These are phyloP conservation scores for Anthopleura sola DNA, from an alignment of 64 coral and sea anemone species.

Conservation along the genomic window DNA sequence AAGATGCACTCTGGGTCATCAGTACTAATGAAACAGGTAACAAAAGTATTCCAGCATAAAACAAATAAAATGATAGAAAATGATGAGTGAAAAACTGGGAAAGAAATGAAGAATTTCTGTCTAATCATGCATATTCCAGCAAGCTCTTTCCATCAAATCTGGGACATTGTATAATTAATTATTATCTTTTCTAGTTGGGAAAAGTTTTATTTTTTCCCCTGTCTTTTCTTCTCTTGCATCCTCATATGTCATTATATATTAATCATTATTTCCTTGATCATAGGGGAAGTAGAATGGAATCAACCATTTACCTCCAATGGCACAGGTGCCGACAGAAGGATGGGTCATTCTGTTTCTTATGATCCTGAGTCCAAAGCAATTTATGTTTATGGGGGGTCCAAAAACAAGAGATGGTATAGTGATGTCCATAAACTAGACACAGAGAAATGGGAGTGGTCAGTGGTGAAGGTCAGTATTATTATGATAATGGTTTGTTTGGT, in stretches of 20 bases:
- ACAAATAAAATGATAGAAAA: no score
- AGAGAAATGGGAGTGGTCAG: slow-evolving; percentile 61
- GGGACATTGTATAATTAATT: no score
- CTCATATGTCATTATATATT: neutral
- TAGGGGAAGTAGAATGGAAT: neutral
- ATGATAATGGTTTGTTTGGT: neutral
- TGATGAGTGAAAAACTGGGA: no score
- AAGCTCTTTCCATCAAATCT: no score
- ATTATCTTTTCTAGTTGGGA: no score
- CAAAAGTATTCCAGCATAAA: neutral
- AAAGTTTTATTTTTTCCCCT: no score
- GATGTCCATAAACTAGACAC: slow-evolving; percentile 76
- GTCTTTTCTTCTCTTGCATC: no score
- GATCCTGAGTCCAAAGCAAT: slow-evolving; percentile 38
- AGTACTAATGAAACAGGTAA: slow-evolving; percentile 32
- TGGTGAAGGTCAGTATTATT: neutral
- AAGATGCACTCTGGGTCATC: slow-evolving; percentile 75
- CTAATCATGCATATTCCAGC: no score
- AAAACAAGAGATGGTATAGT: slow-evolving; percentile 85
- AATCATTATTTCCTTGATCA: neutral
- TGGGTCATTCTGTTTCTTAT: slow-evolving; percentile 70
- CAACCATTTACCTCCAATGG: slow-evolving; percentile 16
- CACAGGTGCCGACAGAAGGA: slow-evolving; percentile 66
- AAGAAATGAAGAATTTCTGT: no score
- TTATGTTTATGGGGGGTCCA: slow-evolving; percentile 87